A percentile compares a stretch with the other conserved stretches of the same genome.
Evolutionary conservation across 2,888 invertebrate genomes (phyloP).

Genomic region (Cheilosia grossa): DNA sequence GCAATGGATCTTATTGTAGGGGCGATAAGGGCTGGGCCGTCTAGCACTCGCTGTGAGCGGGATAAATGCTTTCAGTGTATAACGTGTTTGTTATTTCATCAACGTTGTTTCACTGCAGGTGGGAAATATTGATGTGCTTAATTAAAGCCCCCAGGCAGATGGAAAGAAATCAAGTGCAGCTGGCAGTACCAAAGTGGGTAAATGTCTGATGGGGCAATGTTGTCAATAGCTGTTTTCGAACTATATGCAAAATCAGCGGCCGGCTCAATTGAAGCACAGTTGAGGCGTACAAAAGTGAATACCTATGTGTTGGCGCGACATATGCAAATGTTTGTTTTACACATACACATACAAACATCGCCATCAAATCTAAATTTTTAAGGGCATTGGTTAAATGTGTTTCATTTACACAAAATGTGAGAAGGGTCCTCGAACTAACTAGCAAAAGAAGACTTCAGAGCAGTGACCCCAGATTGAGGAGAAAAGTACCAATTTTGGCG

Average conservation of each 20-base stretch:
- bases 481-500: too few relatives aligned
- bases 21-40: conserved; percentile 18
- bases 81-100: conserved; percentile 1
- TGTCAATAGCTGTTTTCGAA: neutral
- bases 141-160: neutral
- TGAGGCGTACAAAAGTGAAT: conserved; percentile 17
- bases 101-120: neutral
- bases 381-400: too few relatives aligned
- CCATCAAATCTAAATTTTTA: too few relatives aligned
- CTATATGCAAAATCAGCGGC: neutral
- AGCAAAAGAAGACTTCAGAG: too few relatives aligned
- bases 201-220: neutral
- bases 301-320: neutral
- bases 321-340: too few relatives aligned
- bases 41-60: conserved; percentile 1
- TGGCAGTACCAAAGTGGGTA: too few relatives aligned
- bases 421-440: too few relatives aligned
- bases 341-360: too few relatives aligned
- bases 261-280: conserved; percentile 23
- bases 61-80: conserved; percentile 6
- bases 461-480: too few relatives aligned
- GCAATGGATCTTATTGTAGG: conserved; percentile 14
- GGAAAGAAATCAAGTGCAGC: neutral
- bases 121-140: too few relatives aligned
- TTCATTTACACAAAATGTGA: too few relatives aligned